Percentiles rank a stretch among this genome's conserved stretches.
These are phyloP conservation scores for Oscheius myriophilus DNA, from an alignment of 2,888 invertebrate species.

Conservation along the genomic window DNA sequence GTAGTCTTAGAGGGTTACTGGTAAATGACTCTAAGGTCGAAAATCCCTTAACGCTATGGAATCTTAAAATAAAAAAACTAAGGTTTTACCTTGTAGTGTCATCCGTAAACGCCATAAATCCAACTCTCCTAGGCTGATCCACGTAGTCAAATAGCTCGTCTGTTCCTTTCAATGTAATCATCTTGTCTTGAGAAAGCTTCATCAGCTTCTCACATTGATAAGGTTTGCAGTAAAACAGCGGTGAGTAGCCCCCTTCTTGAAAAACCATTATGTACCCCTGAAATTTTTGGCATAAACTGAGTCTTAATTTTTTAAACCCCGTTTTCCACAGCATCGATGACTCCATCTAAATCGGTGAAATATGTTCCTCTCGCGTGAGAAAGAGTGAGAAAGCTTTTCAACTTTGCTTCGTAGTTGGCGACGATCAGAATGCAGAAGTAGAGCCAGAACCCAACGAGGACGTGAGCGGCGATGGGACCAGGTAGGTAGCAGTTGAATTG, in stretches of 20 bases:
- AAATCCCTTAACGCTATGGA: too few species aligned
- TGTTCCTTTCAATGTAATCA: not conserved
- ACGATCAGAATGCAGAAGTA: slow-evolving; percentile 21
- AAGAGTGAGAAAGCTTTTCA: slow-evolving; percentile 45
- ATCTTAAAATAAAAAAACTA: too few species aligned
- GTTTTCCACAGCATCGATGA: slow-evolving; percentile 37
- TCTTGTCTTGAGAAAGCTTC: slow-evolving; percentile 15
- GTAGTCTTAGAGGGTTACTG: too few species aligned
- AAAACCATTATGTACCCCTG: slow-evolving; percentile 43
- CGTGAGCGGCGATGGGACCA: slow-evolving; percentile 23
- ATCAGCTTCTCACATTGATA: slow-evolving; percentile 37
- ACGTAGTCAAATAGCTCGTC: slow-evolving; percentile 27
- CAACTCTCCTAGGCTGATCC: slow-evolving; percentile 30
- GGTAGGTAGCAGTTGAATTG: slow-evolving; percentile 16
- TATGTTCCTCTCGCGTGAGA: slow-evolving; percentile 45
- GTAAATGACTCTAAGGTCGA: too few species aligned
- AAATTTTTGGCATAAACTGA: not conserved
- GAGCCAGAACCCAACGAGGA: slow-evolving; percentile 28
- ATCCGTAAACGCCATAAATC: slow-evolving; percentile 36
- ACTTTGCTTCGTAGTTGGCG: slow-evolving; percentile 29
- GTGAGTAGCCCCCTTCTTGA: slow-evolving; percentile 45
- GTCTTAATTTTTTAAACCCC: not conserved
- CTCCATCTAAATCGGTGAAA: slow-evolving; percentile 42
- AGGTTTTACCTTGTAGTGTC: slow-evolving; percentile 36
- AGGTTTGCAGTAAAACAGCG: slow-evolving; percentile 38